Conservation (phyloP, 2,797 vertebrate species). For the Allobates femoralis region DNA sequence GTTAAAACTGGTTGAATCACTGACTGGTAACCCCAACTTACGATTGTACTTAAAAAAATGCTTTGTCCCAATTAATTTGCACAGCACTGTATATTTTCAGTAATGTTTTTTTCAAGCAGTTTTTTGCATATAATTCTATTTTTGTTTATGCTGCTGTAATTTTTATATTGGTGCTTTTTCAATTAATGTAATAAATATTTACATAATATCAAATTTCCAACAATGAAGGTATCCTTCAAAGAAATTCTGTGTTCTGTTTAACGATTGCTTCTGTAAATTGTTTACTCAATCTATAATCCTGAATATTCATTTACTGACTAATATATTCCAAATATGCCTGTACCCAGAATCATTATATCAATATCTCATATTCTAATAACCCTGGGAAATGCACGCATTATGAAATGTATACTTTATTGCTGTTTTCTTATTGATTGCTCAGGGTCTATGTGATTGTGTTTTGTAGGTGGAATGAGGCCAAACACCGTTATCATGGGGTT, state of each 20-base stretch:
- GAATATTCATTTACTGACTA: constrained; percentile 15
- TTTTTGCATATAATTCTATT: background rate
- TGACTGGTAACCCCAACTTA: too few species aligned
- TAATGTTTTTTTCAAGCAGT: too few species aligned
- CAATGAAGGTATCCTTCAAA: background rate
- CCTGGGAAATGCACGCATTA: background rate
- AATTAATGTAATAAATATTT: background rate
- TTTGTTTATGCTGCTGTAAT: background rate
- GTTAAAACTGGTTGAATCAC: too few species aligned
- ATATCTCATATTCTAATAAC: constrained; percentile 15
- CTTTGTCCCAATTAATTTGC: too few species aligned
- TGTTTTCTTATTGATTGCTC: background rate
- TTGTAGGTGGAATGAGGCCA: constrained; percentile 88
- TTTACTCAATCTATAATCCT: background rate
- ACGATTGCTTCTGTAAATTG: background rate
- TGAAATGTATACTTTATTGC: background rate
- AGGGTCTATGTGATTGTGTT: constrained; percentile 5
- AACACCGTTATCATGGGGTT: constrained; percentile 91
- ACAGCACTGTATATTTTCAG: too few species aligned
- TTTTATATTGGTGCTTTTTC: background rate
- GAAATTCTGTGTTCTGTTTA: background rate
- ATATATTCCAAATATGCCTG: constrained; percentile 19
- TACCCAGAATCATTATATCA: background rate
- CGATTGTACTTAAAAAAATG: too few species aligned
- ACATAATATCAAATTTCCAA: background rate